Base-by-base conservation (phyloP, 2,113 vertebrate species). In the Hypomesus transpacificus region DNA sequence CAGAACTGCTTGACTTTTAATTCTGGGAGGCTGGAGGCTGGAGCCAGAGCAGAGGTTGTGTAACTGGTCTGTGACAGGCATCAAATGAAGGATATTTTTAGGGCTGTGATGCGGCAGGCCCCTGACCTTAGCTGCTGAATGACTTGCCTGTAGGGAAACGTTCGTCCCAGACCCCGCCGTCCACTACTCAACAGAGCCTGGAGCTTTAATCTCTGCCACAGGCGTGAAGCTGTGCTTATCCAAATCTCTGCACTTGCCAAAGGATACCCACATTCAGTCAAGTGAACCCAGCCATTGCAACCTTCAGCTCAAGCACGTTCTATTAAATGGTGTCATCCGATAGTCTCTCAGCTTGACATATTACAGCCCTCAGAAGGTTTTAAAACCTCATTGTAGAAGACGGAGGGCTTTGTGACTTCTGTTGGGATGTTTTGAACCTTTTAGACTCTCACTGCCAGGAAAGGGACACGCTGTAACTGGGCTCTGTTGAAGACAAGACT, bases 71-170 rank as follows among this genome's bases (percentile, higher is more conserved):
- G 86, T 85, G 80, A 86, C 84, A 67, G 85, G 79, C 85, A 77
- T 87, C 78, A 82, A 85, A 84, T 83, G 17, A 76, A 61, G 83
- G 82, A 82, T 91, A 92, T 91, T 91, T 91, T 90, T 91, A 91
- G 90, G 79, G 70, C 79, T 80, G 77, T 85, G 84, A 85, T 88
- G 83, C 82, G 80, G 73, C 72, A 66, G 76, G 75, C 70, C 69
- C 79, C 78, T 88, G 87, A 89, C 89, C 85, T 88, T 83, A 82
- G 84, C 80, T 82, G 83, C 82, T 79, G 75, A 52, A 69, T 77
- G 80, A 77, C 53, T 26, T 71, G 83, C 87, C 82, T 80, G 80
- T 74, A 63, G 84, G 84, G 82, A 22, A 81, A 76, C 74, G 68
- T 77, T 75, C 80, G 7, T 56, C 24, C 14, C 59, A 26, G 82